Evolutionary conservation across 2,113 vertebrate genomes (phyloP).

Genomic region (Chaetodon trifascialis): DNA sequence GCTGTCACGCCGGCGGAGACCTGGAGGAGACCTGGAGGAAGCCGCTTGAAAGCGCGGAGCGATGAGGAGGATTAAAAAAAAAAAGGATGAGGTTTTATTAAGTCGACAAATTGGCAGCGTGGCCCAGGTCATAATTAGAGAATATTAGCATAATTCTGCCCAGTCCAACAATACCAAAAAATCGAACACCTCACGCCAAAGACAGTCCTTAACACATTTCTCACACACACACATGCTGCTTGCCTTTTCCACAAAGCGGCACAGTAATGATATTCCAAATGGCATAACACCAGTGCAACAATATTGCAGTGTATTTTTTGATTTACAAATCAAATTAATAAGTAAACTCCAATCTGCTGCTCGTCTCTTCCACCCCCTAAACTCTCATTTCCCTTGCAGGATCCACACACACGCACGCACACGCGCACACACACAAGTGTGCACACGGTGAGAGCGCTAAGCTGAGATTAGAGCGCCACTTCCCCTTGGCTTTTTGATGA

Average conservation of each 20-base stretch:
- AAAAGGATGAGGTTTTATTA: slow-evolving; percentile 67
- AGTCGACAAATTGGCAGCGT: slow-evolving; percentile 76
- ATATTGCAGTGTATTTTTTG: not conserved
- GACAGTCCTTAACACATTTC: not conserved
- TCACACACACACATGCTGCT: not conserved
- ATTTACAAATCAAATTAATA: slow-evolving; percentile 29
- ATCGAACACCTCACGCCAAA: not conserved
- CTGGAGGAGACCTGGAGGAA: slow-evolving; percentile 59
- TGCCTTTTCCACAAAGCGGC: not conserved
- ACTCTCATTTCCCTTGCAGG: not conserved
- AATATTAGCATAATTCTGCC: slow-evolving; percentile 80
- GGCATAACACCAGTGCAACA: slow-evolving; percentile 20
- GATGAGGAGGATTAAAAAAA: slow-evolving; percentile 76
- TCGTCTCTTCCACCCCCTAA: slow-evolving; percentile 21
- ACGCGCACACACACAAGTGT: slow-evolving; percentile 13
- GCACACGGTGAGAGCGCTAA: slow-evolving; percentile 74
- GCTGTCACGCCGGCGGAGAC: slow-evolving; percentile 63
- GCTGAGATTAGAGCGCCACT: slow-evolving; percentile 82
- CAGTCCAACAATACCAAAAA: slow-evolving; percentile 60
- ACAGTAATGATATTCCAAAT: slow-evolving; percentile 2
- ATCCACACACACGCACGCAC: slow-evolving; percentile 18
- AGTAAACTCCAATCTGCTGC: slow-evolving; percentile 32
- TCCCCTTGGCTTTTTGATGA: slow-evolving; percentile 82
- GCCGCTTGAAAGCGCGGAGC: slow-evolving; percentile 52
- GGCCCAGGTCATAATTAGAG: slow-evolving; percentile 78